Conservation (phyloP, 2,888 invertebrate genomes). For the Drosophila neoperkinsi region DNA sequence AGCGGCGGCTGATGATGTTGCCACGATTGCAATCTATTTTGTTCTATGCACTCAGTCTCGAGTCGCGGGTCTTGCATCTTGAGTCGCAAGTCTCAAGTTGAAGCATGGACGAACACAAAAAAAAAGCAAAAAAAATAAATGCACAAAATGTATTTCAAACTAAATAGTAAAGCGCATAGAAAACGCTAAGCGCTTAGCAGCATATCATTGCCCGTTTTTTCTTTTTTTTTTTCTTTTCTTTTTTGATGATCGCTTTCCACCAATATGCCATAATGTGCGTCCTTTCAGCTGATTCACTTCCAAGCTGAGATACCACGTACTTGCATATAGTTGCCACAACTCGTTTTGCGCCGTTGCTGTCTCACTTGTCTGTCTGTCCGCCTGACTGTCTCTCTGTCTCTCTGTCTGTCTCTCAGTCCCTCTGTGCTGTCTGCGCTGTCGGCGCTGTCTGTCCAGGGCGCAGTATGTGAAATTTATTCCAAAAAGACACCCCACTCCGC, state of each 20-base stretch:
- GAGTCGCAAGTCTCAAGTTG: constrained; percentile 35
- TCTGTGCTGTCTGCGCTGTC: constrained; percentile 22
- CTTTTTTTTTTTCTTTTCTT: neutral
- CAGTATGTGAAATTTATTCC: constrained; percentile 74
- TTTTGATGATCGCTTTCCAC: constrained; percentile 28
- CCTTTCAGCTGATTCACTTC: constrained; percentile 76
- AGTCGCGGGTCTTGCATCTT: constrained; percentile 9
- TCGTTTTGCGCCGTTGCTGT: constrained; percentile 51
- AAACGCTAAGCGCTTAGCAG: constrained; percentile 33
- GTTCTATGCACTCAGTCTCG: constrained; percentile 68
- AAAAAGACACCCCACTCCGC: constrained; percentile 66
- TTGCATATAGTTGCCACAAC: constrained; percentile 59
- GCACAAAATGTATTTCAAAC: constrained; percentile 38
- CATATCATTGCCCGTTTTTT: constrained; percentile 68
- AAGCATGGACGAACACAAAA: constrained; percentile 13
- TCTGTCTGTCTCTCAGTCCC: constrained; percentile 24
- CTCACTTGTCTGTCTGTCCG: constrained; percentile 45
- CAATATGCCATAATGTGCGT: constrained; percentile 65
- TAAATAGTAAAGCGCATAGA: constrained; percentile 61
- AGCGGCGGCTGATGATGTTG: constrained; percentile 77
- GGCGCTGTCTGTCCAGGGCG: constrained; percentile 31
- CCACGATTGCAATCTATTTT: constrained; percentile 82
- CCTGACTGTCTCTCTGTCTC: constrained; percentile 51
- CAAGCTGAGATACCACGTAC: constrained; percentile 57
- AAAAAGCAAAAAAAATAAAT: constrained; percentile 22